Percentiles rank a stretch among this genome's conserved stretches.
Evolutionary conservation across 2,888 invertebrate genomes (phyloP).

Genomic region (Bombylius major): DNA sequence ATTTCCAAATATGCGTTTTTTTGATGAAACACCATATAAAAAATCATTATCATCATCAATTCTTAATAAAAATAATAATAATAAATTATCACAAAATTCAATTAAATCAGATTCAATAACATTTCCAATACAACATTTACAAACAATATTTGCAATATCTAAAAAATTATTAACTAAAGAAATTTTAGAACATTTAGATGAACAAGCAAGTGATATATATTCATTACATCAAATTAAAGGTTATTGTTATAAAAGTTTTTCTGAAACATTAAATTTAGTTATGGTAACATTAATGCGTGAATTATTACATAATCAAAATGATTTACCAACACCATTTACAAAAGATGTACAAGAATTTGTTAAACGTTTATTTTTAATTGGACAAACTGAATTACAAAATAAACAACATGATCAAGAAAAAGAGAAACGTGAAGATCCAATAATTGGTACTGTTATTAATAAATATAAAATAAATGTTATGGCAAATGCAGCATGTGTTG

Average conservation of each 20-base stretch:
- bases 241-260: conserved; percentile 89
- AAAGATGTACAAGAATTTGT: conserved; percentile 89
- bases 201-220: conserved; percentile 69
- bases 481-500: conserved; percentile 95
- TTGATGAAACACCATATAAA: conserved; percentile 53
- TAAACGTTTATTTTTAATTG: conserved; percentile 76
- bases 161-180: conserved; percentile 81
- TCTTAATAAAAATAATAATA: no score
- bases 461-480: conserved; percentile 90
- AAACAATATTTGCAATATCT: conserved; percentile 64
- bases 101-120: conserved; percentile 44
- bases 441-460: conserved; percentile 52
- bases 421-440: conserved; percentile 65
- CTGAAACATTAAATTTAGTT: conserved; percentile 86
- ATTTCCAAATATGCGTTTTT: conserved; percentile 68
- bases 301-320: conserved; percentile 77
- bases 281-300: conserved; percentile 86
- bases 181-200: conserved; percentile 65
- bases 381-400: conserved; percentile 84
- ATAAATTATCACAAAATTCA: conserved; percentile 17
- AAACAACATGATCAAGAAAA: conserved; percentile 75
- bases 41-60: conserved; percentile 33
- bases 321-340: conserved; percentile 79
- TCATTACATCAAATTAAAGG: conserved; percentile 58
- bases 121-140: conserved; percentile 64